Evolutionary conservation across 1,140 invertebrate genomes (phyloP), one percentile per base, ranked within the genome.

Genomic region (Pentalonia nigronervosa): DNA sequence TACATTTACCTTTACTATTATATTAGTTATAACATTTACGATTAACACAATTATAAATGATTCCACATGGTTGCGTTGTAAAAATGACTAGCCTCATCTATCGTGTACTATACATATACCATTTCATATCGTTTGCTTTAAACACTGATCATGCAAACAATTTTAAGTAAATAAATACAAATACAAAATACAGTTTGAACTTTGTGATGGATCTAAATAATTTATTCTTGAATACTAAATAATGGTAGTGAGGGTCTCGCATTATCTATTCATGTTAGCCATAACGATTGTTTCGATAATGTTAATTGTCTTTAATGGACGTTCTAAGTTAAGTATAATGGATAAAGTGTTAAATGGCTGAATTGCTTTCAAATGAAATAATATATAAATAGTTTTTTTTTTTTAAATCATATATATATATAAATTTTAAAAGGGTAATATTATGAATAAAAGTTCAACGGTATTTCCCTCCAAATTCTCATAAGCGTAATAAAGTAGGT

Each of bases 131-230:
- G 2, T 76, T 11, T n/a, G 6, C 30, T 76, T 76, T 76, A 76
- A 76, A 17, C 6, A 3, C n/a, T 76, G 60, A 34, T 76, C 30
- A 76, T 76, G 60, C 60, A 30, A 76, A 76, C 4, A 76, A 76
- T 76, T n/a, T 14, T 17, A 76, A 76, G 14, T n/a, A n/a, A 76
- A n/a, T n/a, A 34, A 17, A 76, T 76, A 76, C 60, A 17, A 76
- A 76, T 76, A n/a, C 60, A 76, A 76, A 76, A 76, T 76, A 76
- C 60, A 76, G 60, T n/a, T 76, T 76, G n/a, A 76, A n/a, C 60
- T 76, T 76, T 76, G 60, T n/a, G n/a, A n/a, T n/a, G 60, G 14
- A 14, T 6, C 60, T n/a, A 76, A 76, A 76, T 84, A 84, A 84
- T 47, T 47, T 45, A 45, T 47, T 47, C 45, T 45, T 48, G 41